Percentiles rank a stretch among this genome's conserved stretches.
Conservation (phyloP, 2,113 vertebrate genomes). For the Zootoca vivipara region DNA sequence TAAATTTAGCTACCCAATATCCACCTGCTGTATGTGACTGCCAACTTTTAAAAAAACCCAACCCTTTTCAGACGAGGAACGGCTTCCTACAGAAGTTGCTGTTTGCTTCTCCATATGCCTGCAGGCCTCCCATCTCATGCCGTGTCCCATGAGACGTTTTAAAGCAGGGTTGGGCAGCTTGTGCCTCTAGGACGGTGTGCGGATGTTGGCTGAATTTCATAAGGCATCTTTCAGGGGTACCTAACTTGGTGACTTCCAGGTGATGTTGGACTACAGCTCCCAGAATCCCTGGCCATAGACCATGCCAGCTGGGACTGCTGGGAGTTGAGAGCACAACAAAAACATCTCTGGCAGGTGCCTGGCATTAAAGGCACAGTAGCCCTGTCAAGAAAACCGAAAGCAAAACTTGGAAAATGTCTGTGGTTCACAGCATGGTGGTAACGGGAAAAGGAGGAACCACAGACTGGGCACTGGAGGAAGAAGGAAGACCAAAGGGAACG, state of each 20-base stretch:
- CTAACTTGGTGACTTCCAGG: too few relatives aligned
- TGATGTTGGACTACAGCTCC: too few relatives aligned
- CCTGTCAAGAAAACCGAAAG: too few relatives aligned
- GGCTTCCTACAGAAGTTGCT: background rate
- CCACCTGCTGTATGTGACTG: too few relatives aligned
- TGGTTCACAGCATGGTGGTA: background rate
- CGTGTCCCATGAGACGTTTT: background rate
- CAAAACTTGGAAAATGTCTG: background rate
- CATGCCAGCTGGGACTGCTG: too few relatives aligned
- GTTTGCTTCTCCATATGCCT: background rate
- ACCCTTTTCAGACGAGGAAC: background rate
- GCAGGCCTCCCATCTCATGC: background rate
- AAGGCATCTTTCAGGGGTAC: too few relatives aligned
- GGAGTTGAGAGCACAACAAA: too few relatives aligned
- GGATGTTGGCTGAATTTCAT: too few relatives aligned
- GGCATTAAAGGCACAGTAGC: too few relatives aligned
- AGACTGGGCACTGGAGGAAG: background rate
- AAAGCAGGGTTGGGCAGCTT: background rate
- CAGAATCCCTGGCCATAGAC: too few relatives aligned
- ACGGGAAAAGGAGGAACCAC: background rate
- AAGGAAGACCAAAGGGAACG: background rate
- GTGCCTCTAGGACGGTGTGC: background rate
- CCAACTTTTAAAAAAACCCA: background rate
- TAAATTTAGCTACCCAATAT: constrained; percentile 33
- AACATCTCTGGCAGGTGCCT: too few relatives aligned